Conservation (phyloP, 64 coral and sea anemone species). For the Stylophora pistillata region DNA sequence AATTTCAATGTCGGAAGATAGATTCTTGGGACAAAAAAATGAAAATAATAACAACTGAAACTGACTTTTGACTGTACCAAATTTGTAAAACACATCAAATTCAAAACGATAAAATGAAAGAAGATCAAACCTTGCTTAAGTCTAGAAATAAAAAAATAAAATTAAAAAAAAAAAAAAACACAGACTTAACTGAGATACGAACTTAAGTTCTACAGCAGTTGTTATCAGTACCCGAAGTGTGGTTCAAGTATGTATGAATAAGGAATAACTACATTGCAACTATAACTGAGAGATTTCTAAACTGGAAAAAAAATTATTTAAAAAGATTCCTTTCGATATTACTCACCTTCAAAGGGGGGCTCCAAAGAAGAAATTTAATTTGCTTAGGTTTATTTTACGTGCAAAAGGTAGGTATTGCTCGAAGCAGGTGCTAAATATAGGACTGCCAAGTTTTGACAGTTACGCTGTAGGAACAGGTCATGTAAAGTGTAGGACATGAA, state of each 20-base stretch:
- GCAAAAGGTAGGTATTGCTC: background rate
- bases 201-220: too few relatives aligned
- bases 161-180: too few relatives aligned
- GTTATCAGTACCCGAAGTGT: too few relatives aligned
- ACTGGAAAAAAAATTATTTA: background rate
- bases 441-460: background rate
- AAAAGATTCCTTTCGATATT: background rate
- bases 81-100: too few relatives aligned
- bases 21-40: too few relatives aligned
- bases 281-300: background rate
- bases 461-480: background rate
- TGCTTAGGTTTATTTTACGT: background rate
- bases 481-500: background rate
- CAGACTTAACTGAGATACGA: too few relatives aligned
- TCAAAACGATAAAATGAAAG: too few relatives aligned
- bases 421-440: background rate
- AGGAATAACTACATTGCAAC: background rate
- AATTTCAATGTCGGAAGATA: background rate
- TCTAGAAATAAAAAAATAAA: too few relatives aligned
- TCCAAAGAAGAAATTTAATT: conserved; percentile 7
- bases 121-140: too few relatives aligned
- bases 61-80: too few relatives aligned
- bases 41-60: too few relatives aligned
- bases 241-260: background rate
- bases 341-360: background rate